phyloP scores from a whole-genome alignment of 2,888 invertebrate species.

The Pterostichus madidus region DNA sequence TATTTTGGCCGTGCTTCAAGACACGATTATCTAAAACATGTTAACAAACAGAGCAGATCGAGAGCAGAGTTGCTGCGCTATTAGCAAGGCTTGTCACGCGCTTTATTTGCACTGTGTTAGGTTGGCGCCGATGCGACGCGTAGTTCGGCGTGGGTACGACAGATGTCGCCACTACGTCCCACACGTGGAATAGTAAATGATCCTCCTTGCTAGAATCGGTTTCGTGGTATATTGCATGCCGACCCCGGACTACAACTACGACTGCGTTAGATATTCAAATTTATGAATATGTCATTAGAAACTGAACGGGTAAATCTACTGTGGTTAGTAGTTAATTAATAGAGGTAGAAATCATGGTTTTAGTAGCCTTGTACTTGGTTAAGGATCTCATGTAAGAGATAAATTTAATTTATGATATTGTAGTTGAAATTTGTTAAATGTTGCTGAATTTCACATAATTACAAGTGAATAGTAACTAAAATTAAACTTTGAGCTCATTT shows the following conservation, averaged over 20 bases:
- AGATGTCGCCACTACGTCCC: slow-evolving; percentile 29
- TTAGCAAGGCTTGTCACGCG: slow-evolving; percentile 45
- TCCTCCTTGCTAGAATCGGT: slow-evolving; percentile 1
- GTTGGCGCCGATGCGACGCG: neutral
- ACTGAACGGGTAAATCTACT: slow-evolving; percentile 45
- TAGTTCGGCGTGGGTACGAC: slow-evolving; percentile 7
- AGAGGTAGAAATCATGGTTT: slow-evolving; percentile 14
- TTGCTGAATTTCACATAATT: neutral
- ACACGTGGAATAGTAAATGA: slow-evolving; percentile 52
- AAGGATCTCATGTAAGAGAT: no score
- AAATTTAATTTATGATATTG: neutral
- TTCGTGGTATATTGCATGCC: slow-evolving; percentile 1
- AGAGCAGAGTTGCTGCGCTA: neutral
- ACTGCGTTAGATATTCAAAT: slow-evolving; percentile 50
- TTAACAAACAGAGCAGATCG: slow-evolving; percentile 3
- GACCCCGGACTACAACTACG: neutral
- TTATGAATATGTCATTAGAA: slow-evolving; percentile 57
- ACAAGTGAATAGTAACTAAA: no score
- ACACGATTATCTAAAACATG: slow-evolving; percentile 31
- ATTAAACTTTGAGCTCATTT: no score
- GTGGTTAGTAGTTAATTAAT: slow-evolving; percentile 47
- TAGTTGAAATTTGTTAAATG: neutral
- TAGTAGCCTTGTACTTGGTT: slow-evolving; percentile 4
- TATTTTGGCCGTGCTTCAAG: slow-evolving; percentile 15
- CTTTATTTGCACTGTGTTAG: slow-evolving; percentile 47